These are phyloP conservation scores for Bhutanitis thaidina DNA, from an alignment of 2,888 invertebrate genomes.

Conservation along the genomic window DNA sequence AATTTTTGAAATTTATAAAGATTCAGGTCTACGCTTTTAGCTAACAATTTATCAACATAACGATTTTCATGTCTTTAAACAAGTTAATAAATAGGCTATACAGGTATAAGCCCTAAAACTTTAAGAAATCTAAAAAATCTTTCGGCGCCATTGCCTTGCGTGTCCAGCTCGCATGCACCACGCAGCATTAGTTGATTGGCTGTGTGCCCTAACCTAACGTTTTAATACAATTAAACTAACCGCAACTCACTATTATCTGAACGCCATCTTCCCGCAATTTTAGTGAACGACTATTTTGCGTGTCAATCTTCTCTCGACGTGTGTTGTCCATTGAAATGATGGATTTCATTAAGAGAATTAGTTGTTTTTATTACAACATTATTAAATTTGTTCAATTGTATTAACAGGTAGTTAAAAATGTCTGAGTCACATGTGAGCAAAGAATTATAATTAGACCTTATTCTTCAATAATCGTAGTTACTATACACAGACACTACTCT, in stretches of 20 bases:
- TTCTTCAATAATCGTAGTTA: too few species aligned
- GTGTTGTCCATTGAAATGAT: constrained; percentile 10
- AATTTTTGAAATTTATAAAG: too few species aligned
- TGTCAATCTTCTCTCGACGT: constrained; percentile 42
- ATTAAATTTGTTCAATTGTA: too few species aligned
- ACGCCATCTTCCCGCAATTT: constrained; percentile 69
- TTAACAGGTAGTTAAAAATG: too few species aligned
- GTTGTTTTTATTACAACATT: background rate
- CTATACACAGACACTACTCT: too few species aligned
- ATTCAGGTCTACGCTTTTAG: too few species aligned
- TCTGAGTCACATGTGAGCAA: too few species aligned
- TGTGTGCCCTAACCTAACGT: constrained; percentile 67
- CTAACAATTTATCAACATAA: too few species aligned
- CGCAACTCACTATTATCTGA: constrained; percentile 61
- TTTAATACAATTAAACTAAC: constrained; percentile 79
- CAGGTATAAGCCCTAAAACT: too few species aligned
- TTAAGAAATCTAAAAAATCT: background rate
- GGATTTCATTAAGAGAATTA: constrained; percentile 8
- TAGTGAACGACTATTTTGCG: constrained; percentile 71
- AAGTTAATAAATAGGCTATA: too few species aligned
- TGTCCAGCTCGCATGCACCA: constrained; percentile 66
- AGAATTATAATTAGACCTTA: too few species aligned
- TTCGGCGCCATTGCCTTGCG: constrained; percentile 46
- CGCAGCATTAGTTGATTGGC: constrained; percentile 73
- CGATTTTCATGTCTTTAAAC: too few species aligned